Conservation (phyloP, 2,888 invertebrate species). For the Agrochola litura region DNA sequence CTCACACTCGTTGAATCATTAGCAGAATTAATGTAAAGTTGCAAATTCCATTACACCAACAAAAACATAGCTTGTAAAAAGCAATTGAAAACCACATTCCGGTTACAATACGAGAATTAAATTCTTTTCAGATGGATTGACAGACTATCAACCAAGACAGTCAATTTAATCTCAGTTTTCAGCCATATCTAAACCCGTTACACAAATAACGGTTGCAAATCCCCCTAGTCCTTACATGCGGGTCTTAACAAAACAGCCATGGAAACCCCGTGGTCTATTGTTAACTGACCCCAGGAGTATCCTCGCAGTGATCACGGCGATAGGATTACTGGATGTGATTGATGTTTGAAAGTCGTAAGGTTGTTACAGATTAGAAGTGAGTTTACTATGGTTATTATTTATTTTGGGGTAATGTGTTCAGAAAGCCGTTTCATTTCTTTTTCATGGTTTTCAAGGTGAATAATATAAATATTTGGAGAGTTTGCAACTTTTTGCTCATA, state of each 20-base stretch:
- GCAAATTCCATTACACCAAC: constrained; percentile 1
- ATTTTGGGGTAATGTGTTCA: background rate
- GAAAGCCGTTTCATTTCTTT: background rate
- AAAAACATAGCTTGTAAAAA: constrained; percentile 3
- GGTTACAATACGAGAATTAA: background rate
- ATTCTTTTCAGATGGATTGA: background rate
- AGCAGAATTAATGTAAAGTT: constrained; percentile 26
- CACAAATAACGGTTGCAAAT: constrained; percentile 37
- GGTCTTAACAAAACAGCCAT: constrained; percentile 53
- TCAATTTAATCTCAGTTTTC: constrained; percentile 35
- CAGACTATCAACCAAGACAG: background rate
- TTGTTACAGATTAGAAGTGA: background rate
- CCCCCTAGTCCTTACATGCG: constrained; percentile 47
- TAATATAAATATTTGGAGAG: background rate
- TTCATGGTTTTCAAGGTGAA: background rate
- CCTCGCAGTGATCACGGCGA: constrained; percentile 38
- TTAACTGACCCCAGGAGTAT: constrained; percentile 65
- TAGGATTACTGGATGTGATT: constrained; percentile 46
- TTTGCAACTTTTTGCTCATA: background rate
- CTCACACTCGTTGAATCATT: constrained; percentile 22
- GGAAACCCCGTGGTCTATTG: constrained; percentile 62
- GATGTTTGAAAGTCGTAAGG: constrained; percentile 3
- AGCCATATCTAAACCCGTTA: constrained; percentile 17
- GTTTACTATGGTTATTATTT: background rate
- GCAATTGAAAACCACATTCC: constrained; percentile 13